These are phyloP conservation scores for Rhyacophila brunnea DNA, from an alignment of 1,140 invertebrate genomes.

Conservation along the genomic window DNA sequence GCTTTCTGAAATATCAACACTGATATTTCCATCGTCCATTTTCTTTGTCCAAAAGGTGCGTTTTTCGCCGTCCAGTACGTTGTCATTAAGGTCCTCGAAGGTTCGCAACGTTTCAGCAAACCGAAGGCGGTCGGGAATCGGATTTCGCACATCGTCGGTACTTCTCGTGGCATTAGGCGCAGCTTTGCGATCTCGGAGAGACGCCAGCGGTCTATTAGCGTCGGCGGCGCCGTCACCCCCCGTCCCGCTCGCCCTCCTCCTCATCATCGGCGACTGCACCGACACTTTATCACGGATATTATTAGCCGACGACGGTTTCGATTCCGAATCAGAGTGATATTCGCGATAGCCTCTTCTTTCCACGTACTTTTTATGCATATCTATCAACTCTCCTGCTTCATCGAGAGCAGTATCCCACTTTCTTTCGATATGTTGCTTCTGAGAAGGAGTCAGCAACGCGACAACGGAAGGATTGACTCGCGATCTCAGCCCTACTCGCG, in stretches of 20 bases:
- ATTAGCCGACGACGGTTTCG: slow-evolving; percentile 31
- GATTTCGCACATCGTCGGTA: slow-evolving; percentile 44
- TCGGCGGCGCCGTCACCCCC: slow-evolving; percentile 34
- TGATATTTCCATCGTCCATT: slow-evolving; percentile 16
- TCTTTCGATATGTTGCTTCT: slow-evolving; percentile 57
- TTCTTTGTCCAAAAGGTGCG: slow-evolving; percentile 33
- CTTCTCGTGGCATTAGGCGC: slow-evolving; percentile 32
- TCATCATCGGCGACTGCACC: slow-evolving; percentile 27
- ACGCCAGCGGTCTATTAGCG: slow-evolving; percentile 53
- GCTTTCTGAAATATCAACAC: slow-evolving; percentile 18
- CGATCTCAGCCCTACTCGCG: slow-evolving; percentile 61
- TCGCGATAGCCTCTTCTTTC: slow-evolving; percentile 62
- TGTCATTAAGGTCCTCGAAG: slow-evolving; percentile 33
- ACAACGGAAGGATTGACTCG: slow-evolving; percentile 59
- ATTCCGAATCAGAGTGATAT: slow-evolving; percentile 39
- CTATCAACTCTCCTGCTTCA: slow-evolving; percentile 60
- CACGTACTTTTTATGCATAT: slow-evolving; percentile 67
- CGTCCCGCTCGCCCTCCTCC: slow-evolving; percentile 21
- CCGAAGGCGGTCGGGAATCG: slow-evolving; percentile 39
- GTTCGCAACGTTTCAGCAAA: slow-evolving; percentile 26
- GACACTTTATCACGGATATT: slow-evolving; percentile 41
- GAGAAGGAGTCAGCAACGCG: slow-evolving; percentile 70
- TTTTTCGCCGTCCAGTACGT: slow-evolving; percentile 39
- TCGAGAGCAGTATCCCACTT: slow-evolving; percentile 48
- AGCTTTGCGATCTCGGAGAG: slow-evolving; percentile 50